Conservation (phyloP, 2,888 invertebrate species). For the Chalcis sispes region DNA sequence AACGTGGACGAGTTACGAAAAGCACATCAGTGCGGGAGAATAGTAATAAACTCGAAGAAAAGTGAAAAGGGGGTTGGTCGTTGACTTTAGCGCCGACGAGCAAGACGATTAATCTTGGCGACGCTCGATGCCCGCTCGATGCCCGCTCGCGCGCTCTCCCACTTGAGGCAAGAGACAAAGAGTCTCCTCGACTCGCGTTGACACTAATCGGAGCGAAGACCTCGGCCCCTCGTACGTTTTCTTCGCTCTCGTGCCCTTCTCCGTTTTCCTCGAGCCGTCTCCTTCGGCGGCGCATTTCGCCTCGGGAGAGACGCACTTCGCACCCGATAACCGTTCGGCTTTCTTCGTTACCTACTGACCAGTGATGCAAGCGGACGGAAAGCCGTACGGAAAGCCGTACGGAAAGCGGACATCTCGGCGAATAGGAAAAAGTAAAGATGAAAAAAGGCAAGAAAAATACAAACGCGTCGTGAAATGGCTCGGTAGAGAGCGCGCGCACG, state of each 20-base stretch:
- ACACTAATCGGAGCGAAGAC: slow-evolving; percentile 46
- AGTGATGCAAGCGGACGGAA: slow-evolving; percentile 58
- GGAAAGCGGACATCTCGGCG: background rate
- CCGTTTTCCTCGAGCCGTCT: background rate
- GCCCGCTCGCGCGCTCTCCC: background rate
- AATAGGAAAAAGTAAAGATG: background rate
- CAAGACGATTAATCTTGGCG: too few species aligned
- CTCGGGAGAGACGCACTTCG: background rate
- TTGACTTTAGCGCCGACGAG: too few species aligned
- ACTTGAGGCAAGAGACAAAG: slow-evolving; percentile 7
- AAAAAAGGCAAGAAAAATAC: background rate
- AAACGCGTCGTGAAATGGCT: background rate
- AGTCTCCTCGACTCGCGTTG: slow-evolving; percentile 31
- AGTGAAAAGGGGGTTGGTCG: slow-evolving; percentile 47
- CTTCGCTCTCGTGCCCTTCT: slow-evolving; percentile 13
- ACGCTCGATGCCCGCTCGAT: slow-evolving; percentile 13
- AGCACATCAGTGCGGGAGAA: too few species aligned
- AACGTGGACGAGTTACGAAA: background rate
- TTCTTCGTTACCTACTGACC: slow-evolving; percentile 62
- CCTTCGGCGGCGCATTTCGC: background rate
- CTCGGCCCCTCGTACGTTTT: slow-evolving; percentile 25
- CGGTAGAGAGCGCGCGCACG: background rate
- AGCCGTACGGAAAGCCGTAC: too few species aligned
- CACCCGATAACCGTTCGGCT: slow-evolving; percentile 47
- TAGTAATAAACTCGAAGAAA: slow-evolving; percentile 14